Base-by-base conservation (phyloP, 2,797 vertebrate genomes). In the Vespertilio murinus region DNA sequence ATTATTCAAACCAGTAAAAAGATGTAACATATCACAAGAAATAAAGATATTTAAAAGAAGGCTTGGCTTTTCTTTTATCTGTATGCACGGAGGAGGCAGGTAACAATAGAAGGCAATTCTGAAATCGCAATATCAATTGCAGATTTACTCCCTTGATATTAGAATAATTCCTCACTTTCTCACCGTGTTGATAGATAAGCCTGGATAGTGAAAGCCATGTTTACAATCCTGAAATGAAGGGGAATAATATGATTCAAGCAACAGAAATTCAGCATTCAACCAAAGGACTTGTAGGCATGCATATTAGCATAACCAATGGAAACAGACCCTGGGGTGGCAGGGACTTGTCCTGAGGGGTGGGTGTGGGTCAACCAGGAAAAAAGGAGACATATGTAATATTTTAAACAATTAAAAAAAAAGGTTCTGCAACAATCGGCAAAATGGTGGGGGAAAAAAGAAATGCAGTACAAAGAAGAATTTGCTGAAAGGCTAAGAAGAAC, bases 1-100 rank as follows among this genome's bases (percentile, higher is more conserved):
- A 78, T 74, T 90, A 96, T 88, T 16, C 35, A 88, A 65, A 90
- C 2, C 4, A 92, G 52, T 88, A 8, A 67, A 92, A 73, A 10
- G 47, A 64, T 49, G 38, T 56, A 92, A 69, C 1, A 70, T 30
- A 54, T 11, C 13, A 45, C 18, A 49, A 79, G 30, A 22, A 79
- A 90, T 61, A 79, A 18, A 47, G 9, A 52, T 23, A 8, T 59
- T 9, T 73, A 28, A 92, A 90, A 67, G n/a, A 35, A 65, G 64
- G 2, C 2, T 35, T 84, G 5, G 9, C 52, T 73, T 61, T 6
- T 79, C 49, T 61, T 65, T 71, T 30, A 67, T 47, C 17, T 54
- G 3, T 42, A 9, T 17, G 8, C 40, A 3, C 35, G 22, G 1
- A 56, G 20, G n/a, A 83, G 33, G 40, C 38, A 52, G 30, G n/a